A percentile compares a stretch with the other conserved stretches of the same genome.
phyloP scores from a whole-genome alignment of 2,888 invertebrate species.

The Drosophila longiperda region DNA sequence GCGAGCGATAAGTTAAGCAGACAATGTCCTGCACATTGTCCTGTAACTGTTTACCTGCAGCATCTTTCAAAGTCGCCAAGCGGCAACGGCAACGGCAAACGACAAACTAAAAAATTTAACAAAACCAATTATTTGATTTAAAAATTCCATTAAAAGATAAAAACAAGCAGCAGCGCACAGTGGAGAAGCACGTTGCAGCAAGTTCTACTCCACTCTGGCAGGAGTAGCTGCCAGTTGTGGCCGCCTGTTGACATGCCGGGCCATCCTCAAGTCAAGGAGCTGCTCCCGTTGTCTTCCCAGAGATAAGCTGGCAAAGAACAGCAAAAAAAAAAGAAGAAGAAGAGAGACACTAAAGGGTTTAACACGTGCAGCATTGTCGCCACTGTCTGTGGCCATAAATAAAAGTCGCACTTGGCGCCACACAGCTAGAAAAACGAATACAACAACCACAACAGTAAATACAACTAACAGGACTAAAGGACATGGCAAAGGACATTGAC shows the following conservation, averaged over 20 bases:
- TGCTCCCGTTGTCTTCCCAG: constrained; percentile 36
- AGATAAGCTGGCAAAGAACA: constrained; percentile 44
- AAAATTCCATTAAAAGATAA: constrained; percentile 81
- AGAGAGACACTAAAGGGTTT: constrained; percentile 64
- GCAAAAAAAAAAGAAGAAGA: constrained; percentile 7
- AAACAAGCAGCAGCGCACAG: constrained; percentile 35
- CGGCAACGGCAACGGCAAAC: constrained; percentile 9
- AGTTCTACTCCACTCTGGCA: constrained; percentile 23
- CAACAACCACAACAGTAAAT: constrained; percentile 1
- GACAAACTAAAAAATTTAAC: constrained; percentile 63
- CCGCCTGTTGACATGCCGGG: constrained; percentile 66
- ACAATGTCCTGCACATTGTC: constrained; percentile 22
- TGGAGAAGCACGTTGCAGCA: not conserved
- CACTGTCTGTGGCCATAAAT: constrained; percentile 59
- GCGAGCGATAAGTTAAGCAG: constrained; percentile 41
- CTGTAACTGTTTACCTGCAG: constrained; percentile 41
- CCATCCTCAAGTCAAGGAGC: constrained; percentile 63
- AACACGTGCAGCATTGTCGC: constrained; percentile 70
- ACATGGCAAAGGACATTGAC: constrained; percentile 55
- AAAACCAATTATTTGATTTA: constrained; percentile 80
- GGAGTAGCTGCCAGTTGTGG: constrained; percentile 50
- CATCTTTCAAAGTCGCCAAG: constrained; percentile 26
- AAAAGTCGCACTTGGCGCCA: constrained; percentile 62
- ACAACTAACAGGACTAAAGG: constrained; percentile 14
- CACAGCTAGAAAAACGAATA: not conserved